Conservation (phyloP, 2,888 invertebrate species). For the Alloscopus bannaensis region DNA sequence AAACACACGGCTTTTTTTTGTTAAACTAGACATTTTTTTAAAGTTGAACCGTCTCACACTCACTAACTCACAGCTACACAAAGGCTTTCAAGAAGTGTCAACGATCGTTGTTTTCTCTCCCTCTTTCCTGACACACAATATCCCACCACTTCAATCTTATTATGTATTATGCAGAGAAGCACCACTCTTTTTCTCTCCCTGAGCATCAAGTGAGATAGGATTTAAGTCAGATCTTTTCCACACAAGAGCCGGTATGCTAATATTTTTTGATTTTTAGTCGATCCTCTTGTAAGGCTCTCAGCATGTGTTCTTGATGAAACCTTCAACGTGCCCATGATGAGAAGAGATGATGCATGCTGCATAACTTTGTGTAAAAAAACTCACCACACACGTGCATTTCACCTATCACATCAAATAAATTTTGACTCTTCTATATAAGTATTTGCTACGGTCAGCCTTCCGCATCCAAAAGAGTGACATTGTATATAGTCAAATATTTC, state of each 20-base stretch:
- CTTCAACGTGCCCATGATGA: constrained; percentile 18
- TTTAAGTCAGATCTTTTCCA: too few relatives aligned
- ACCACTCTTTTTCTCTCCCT: too few relatives aligned
- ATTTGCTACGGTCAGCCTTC: not conserved
- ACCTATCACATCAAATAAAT: constrained; percentile 42
- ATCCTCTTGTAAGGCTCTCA: constrained; percentile 36
- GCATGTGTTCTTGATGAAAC: constrained; percentile 44
- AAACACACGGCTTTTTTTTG: too few relatives aligned
- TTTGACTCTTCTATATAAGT: not conserved
- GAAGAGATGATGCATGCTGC: too few relatives aligned
- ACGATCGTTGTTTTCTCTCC: constrained; percentile 19
- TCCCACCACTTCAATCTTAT: too few relatives aligned
- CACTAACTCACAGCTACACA: too few relatives aligned
- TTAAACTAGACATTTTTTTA: too few relatives aligned
- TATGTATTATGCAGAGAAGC: too few relatives aligned
- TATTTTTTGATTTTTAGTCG: constrained; percentile 26
- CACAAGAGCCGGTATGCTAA: constrained; percentile 33
- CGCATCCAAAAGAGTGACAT: too few relatives aligned
- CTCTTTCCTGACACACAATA: constrained; percentile 2
- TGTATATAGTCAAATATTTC: constrained; percentile 17
- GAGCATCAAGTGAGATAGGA: too few relatives aligned
- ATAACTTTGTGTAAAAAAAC: constrained; percentile 23
- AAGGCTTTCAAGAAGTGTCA: constrained; percentile 55
- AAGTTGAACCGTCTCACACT: too few relatives aligned
- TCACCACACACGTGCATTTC: constrained; percentile 41